Percentiles rank a stretch among this genome's conserved stretches.
Conservation (phyloP, 2,888 invertebrate species). For the Plemyria rubiginata region DNA sequence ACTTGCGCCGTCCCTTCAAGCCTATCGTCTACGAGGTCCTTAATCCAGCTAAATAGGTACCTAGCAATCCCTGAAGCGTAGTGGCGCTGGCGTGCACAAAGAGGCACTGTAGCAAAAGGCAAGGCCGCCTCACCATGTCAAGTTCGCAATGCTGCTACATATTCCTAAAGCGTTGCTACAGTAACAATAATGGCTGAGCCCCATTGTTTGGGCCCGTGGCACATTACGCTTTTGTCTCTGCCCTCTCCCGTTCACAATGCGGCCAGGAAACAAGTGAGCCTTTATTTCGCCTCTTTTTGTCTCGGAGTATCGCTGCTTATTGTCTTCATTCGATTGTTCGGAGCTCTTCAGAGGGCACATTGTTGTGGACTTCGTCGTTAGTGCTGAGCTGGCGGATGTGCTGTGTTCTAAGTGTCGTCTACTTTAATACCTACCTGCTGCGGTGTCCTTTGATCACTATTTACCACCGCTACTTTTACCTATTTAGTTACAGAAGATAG, state of each 20-base stretch:
- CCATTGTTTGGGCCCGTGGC: conserved; percentile 85
- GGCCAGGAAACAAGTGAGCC: conserved; percentile 86
- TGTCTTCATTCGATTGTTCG: conserved; percentile 86
- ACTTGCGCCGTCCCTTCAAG: not conserved
- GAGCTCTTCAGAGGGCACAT: conserved; percentile 84
- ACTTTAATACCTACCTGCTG: conserved; percentile 67
- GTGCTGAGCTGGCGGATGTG: conserved; percentile 82
- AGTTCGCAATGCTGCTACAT: conserved; percentile 77
- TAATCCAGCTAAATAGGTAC: not conserved
- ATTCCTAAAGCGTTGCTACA: conserved; percentile 80
- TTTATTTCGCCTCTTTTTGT: conserved; percentile 86
- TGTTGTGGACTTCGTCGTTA: conserved; percentile 83
- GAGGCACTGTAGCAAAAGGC: conserved; percentile 45
- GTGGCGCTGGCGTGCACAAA: conserved; percentile 16
- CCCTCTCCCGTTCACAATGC: conserved; percentile 85
- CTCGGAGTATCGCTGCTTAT: conserved; percentile 86
- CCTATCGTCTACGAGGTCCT: not conserved
- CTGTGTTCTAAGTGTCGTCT: conserved; percentile 78
- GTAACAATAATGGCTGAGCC: conserved; percentile 83
- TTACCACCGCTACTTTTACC: conserved; percentile 5
- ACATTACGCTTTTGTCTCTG: conserved; percentile 85
- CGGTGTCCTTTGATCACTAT: conserved; percentile 46
- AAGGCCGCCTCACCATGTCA: conserved; percentile 75
- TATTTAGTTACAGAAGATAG: not conserved
- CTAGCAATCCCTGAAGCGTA: not conserved